Conservation (phyloP, 2,113 vertebrate genomes). For the Trochalopteron elliotii region DNA sequence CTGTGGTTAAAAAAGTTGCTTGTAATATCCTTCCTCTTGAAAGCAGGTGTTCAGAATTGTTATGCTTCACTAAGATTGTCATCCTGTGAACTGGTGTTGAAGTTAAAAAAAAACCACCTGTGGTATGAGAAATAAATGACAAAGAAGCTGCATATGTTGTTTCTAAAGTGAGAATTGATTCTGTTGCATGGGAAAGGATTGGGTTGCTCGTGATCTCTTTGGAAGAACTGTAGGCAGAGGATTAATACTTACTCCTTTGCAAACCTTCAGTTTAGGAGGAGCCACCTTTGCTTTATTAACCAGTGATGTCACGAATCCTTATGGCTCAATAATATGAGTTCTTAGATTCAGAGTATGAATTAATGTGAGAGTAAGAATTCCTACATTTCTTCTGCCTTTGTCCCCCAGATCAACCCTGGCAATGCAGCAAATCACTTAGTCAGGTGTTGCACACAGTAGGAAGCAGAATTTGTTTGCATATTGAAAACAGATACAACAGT, state of each 20-base stretch:
- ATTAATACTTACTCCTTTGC: not conserved
- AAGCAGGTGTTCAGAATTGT: not conserved
- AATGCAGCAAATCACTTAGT: not conserved
- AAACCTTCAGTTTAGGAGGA: not conserved
- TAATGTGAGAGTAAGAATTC: not conserved
- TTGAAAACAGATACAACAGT: not conserved
- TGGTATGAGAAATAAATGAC: not conserved
- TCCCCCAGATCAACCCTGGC: not conserved
- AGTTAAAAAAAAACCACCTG: not conserved
- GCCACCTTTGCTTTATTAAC: not conserved
- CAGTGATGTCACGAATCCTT: not conserved
- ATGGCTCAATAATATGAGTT: not conserved
- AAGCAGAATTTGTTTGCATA: not conserved
- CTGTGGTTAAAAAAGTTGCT: not conserved
- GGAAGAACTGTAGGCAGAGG: not conserved
- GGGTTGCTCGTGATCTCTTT: not conserved
- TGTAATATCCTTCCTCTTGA: not conserved
- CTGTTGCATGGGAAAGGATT: not conserved
- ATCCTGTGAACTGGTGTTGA: not conserved
- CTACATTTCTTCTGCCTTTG: not conserved
- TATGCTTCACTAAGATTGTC: not conserved
- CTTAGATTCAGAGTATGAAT: not conserved
- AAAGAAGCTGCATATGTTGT: not conserved
- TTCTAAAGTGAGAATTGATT: not conserved
- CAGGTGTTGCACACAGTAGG: not conserved